These are phyloP conservation scores for Eupithecia centaureata DNA, from an alignment of 2,888 invertebrate species.

Conservation along the genomic window DNA sequence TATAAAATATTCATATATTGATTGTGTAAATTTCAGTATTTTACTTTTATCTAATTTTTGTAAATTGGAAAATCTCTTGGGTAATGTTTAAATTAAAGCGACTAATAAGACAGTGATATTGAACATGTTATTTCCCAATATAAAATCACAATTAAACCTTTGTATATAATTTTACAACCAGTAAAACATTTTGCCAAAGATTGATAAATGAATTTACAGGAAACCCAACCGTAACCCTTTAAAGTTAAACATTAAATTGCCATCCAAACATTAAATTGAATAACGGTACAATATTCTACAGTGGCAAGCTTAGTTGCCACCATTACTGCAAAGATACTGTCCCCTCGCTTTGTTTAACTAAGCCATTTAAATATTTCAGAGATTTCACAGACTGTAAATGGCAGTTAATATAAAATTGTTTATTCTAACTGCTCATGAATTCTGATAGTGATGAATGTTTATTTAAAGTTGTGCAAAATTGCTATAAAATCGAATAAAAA, in stretches of 20 bases:
- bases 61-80: no score
- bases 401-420: slow-evolving; percentile 29
- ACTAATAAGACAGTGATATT: background rate
- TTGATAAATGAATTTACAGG: background rate
- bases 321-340: slow-evolving; percentile 62
- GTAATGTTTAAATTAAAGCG: background rate
- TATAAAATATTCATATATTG: no score
- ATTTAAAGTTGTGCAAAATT: background rate
- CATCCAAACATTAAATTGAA: slow-evolving; percentile 36
- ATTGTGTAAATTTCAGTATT: no score
- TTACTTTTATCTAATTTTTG: no score
- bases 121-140: background rate
- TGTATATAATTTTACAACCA: background rate
- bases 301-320: slow-evolving; percentile 43
- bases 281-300: slow-evolving; percentile 36
- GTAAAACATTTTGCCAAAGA: background rate
- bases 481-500: background rate
- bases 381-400: slow-evolving; percentile 31
- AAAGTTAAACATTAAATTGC: slow-evolving; percentile 4
- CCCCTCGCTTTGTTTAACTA: slow-evolving; percentile 54
- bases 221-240: background rate
- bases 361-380: slow-evolving; percentile 42
- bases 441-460: background rate
- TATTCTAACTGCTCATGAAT: slow-evolving; percentile 21
- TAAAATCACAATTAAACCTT: background rate